Evolutionary conservation across 2,888 invertebrate species (phyloP).

Genomic region (Slavum lentiscoides): DNA sequence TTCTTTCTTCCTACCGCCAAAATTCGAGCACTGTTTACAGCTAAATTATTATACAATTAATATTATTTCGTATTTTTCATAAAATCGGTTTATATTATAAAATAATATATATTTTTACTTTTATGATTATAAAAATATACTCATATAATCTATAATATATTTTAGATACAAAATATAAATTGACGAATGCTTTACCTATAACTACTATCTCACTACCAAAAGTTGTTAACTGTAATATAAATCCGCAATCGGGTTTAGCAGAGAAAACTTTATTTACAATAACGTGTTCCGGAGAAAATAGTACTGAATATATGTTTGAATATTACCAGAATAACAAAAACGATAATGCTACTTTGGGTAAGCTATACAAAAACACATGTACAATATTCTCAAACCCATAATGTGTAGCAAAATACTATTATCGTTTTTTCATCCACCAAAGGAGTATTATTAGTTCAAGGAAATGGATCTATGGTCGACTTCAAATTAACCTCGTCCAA

Average conservation of each 20-base stretch:
- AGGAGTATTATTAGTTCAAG: conserved; percentile 26
- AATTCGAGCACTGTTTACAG: no score
- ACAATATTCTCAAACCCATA: neutral
- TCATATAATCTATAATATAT: neutral
- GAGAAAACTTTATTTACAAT: conserved; percentile 7
- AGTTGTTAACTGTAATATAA: neutral
- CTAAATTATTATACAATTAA: neutral
- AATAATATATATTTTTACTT: no score
- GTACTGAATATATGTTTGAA: neutral
- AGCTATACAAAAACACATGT: neutral
- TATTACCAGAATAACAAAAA: conserved; percentile 27
- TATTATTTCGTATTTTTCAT: neutral
- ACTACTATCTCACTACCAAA: conserved; percentile 9
- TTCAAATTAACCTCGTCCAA: conserved; percentile 15
- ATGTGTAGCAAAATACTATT: no score
- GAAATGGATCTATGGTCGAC: neutral
- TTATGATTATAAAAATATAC: no score
- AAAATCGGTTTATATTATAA: neutral
- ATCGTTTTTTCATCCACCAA: neutral
- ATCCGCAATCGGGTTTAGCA: neutral
- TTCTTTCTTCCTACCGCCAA: no score
- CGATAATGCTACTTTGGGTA: neutral
- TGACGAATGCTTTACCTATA: neutral
- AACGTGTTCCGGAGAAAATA: neutral
- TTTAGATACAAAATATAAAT: neutral